phyloP scores from a whole-genome alignment of 2,113 vertebrate genomes.

The Pao palembangensis region DNA sequence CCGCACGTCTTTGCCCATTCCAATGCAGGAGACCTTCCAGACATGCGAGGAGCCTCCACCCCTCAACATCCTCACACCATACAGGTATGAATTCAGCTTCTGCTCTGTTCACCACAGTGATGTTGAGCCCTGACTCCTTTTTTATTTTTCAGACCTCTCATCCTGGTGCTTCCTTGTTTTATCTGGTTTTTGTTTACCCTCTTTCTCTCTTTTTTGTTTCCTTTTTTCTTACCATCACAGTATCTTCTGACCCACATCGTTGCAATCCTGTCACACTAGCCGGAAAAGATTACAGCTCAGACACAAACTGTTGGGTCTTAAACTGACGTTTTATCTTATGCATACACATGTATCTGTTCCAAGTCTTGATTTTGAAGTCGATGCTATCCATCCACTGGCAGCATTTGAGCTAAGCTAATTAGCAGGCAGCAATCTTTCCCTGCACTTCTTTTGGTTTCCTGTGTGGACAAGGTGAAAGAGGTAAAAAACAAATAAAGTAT shows the following conservation, averaged over 20 bases:
- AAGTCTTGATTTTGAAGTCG: too few relatives aligned
- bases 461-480: too few relatives aligned
- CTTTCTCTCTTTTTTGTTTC: not conserved
- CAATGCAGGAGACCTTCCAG: constrained; percentile 91
- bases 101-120: too few relatives aligned
- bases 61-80: constrained; percentile 94
- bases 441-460: too few relatives aligned
- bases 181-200: not conserved
- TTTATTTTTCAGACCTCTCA: constrained; percentile 24
- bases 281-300: constrained; percentile 21
- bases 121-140: not conserved
- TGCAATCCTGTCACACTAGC: constrained; percentile 1
- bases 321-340: not conserved
- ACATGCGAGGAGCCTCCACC: constrained; percentile 94
- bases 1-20: constrained; percentile 89
- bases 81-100: constrained; percentile 79
- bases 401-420: too few relatives aligned
- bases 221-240: not conserved
- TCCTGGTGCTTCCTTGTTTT: constrained; percentile 2
- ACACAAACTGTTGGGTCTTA: constrained; percentile 7
- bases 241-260: constrained; percentile 9
- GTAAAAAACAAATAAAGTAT: too few relatives aligned
- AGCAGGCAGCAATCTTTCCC: too few relatives aligned
- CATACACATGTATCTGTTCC: not conserved
- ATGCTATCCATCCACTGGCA: too few relatives aligned